Base-by-base conservation (phyloP, 2,888 invertebrate species). In the Cyrtodaria siliqua region DNA sequence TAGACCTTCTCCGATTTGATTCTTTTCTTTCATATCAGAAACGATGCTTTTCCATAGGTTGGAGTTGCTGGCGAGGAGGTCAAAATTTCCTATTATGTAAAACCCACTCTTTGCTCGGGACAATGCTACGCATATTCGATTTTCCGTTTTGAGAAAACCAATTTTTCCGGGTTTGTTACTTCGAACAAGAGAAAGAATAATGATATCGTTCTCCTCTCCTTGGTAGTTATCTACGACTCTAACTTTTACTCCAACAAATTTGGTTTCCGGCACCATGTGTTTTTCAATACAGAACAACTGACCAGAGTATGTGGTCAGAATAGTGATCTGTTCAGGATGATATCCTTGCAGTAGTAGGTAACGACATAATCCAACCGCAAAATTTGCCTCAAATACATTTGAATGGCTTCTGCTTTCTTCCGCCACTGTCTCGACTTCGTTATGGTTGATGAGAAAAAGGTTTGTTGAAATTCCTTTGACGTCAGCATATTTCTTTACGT, bases 161-260 rank as follows among this genome's bases (percentile, higher is more conserved):
- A 91, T 88, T 9, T 75, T 84, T 4, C 82, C 84, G 1, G 85
- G 78, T 8, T 60, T 63, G 44, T 44, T 44, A 71, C 91, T 92
- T 56, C 93, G 82, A 3, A 93, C 93, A 14, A 93, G 84, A 3
- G 92, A 92, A 16, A 93, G 75, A 20, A 93, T 56, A 40, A 93
- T 87, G 56, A 93, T 92, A 63, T 93, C 92, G 77, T 92, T 93
- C 79, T 93, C 92, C 66, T 92, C 92, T 4, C 92, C 92, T 76
- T 92, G 92, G 59, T 84, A 92, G 72, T 92, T 92, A 75, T 92
- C 92, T 16, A 92, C 88, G 1, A 89, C 85, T 9, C 87, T 89
- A 1, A 91, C 78, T n/a, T 84, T 71, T 6, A 91, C 86, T 14
- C 88, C 89, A 29, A 85, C 79, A 62, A 83, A 89, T n/a, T 83